phyloP scores from a whole-genome alignment of 37 sponge, comb jelly and placozoan species.

The Axinella damicornis region DNA sequence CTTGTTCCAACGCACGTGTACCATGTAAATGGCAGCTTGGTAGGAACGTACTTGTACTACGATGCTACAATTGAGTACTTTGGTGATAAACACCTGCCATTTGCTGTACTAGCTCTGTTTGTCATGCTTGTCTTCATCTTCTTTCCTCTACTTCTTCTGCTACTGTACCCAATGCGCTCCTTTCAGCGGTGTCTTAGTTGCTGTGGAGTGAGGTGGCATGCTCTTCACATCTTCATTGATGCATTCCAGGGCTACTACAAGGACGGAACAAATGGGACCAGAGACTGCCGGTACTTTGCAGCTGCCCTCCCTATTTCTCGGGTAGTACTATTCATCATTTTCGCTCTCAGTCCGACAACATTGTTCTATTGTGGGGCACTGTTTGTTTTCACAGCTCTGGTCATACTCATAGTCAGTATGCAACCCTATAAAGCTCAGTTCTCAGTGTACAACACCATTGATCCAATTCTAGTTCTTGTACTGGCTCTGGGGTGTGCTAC shows the following conservation, averaged over 20 bases:
- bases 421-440: background rate
- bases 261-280: slow-evolving; percentile 32
- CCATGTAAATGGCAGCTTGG: background rate
- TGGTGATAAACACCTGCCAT: slow-evolving; percentile 18
- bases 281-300: slow-evolving; percentile 66
- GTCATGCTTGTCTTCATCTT: slow-evolving; percentile 26
- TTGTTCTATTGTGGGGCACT: background rate
- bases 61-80: slow-evolving; percentile 22
- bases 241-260: slow-evolving; percentile 31
- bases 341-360: slow-evolving; percentile 1
- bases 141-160: slow-evolving; percentile 10
- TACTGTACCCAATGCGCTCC: slow-evolving; percentile 7
- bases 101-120: slow-evolving; percentile 13
- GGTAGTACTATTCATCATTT: slow-evolving; percentile 15
- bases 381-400: background rate
- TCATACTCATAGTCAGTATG: background rate
- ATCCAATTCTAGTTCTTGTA: background rate
- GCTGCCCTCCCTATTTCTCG: slow-evolving; percentile 48
- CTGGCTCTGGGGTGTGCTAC: background rate
- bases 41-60: slow-evolving; percentile 1
- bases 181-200: slow-evolving; percentile 1
- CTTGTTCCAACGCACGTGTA: slow-evolving; percentile 20
- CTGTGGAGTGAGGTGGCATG: background rate
- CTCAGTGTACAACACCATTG: background rate
- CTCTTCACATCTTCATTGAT: slow-evolving; percentile 6